Percentiles rank a stretch among this genome's conserved stretches.
These are phyloP conservation scores for Laticauda laticaudata DNA, from an alignment of 2,113 vertebrate genomes.

Conservation along the genomic window DNA sequence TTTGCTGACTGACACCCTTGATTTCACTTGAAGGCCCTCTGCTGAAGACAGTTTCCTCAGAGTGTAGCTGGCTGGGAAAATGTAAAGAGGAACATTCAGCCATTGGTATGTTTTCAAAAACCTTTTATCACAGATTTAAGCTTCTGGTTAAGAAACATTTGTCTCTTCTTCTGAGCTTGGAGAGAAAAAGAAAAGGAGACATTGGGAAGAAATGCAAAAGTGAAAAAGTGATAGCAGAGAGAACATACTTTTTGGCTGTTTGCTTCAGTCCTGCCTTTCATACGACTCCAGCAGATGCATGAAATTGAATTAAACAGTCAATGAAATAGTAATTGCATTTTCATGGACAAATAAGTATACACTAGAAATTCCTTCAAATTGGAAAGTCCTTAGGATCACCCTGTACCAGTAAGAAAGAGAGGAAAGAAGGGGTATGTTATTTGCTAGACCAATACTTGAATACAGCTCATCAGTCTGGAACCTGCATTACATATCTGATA, in stretches of 20 bases:
- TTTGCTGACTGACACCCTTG: background rate
- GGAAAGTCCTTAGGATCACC: background rate
- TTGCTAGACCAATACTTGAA: no score
- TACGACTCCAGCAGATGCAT: background rate
- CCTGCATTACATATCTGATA: no score
- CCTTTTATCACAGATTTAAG: background rate
- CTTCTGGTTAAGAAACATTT: background rate
- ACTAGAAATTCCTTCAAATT: background rate
- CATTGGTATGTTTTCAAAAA: background rate
- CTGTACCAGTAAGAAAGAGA: background rate
- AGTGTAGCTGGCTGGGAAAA: background rate
- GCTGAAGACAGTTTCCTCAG: background rate
- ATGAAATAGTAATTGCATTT: background rate
- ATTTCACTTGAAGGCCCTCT: background rate
- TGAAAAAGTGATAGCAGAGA: background rate
- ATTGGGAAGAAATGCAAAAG: background rate
- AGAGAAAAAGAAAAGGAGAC: background rate
- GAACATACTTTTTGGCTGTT: background rate
- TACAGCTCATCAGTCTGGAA: no score
- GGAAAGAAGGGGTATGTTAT: background rate
- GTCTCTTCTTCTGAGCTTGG: background rate
- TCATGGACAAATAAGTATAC: background rate
- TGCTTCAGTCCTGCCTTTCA: background rate
- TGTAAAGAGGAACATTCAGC: background rate
- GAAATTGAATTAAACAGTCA: background rate